These are phyloP conservation scores for Caenorhabditis sp. DNA, from an alignment of 2,888 invertebrate genomes.

Conservation along the genomic window DNA sequence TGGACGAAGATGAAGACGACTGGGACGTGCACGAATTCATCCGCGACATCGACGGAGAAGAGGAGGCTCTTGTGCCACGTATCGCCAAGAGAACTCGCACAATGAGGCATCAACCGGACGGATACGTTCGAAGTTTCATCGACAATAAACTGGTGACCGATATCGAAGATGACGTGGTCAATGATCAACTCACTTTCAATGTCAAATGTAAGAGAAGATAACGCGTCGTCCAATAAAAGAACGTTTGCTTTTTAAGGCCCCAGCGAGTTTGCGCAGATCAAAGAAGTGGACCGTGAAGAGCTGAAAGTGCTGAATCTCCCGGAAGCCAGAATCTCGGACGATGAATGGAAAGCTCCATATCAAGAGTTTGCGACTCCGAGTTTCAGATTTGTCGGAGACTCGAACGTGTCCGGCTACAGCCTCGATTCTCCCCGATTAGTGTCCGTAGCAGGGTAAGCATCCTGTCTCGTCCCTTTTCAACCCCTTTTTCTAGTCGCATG, in stretches of 20 bases:
- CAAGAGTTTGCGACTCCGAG: conserved; percentile 49
- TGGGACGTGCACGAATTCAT: conserved; percentile 46
- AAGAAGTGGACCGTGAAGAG: conserved; percentile 58
- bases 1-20: conserved; percentile 36
- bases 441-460: too few relatives aligned
- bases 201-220: conserved; percentile 65
- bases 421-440: conserved; percentile 55
- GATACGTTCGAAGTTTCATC: conserved; percentile 68
- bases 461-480: too few relatives aligned
- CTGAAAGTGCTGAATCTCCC: conserved; percentile 50
- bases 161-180: conserved; percentile 66
- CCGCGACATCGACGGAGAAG: conserved; percentile 37
- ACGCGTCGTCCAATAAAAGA: not conserved
- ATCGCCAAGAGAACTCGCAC: conserved; percentile 68
- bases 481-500: conserved; percentile 41
- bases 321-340: conserved; percentile 57
- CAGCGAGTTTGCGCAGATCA: conserved; percentile 67
- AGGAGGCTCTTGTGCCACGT: conserved; percentile 54
- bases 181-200: conserved; percentile 69
- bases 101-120: conserved; percentile 71
- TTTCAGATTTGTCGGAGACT: conserved; percentile 47
- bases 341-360: conserved; percentile 65
- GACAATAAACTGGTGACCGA: conserved; percentile 71
- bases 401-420: conserved; percentile 57
- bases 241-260: conserved; percentile 57